Base-by-base conservation (phyloP, 2,113 vertebrate species). In the Dendropsophus ebraccatus region DNA sequence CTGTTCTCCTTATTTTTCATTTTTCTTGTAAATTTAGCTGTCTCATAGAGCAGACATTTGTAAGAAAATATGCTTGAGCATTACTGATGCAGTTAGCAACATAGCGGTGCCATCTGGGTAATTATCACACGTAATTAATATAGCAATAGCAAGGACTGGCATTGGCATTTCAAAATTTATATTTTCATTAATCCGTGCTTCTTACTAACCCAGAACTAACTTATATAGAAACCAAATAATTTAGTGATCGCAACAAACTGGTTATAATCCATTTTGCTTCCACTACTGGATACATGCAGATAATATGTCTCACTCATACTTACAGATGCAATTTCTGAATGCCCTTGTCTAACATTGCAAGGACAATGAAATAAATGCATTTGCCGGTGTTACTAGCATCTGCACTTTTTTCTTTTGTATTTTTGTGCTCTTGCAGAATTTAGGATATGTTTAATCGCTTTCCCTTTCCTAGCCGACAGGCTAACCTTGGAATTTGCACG, bases 401-500 rank as follows among this genome's bases (percentile, higher is more conserved):
- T 87, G 85, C 77, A 74, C 37, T 28, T 56, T 87, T 62, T 73
- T 78, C 41, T 17, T 25, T 79, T 76, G 23, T 76, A 50, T 60
- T 83, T 76, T 35, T 25, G 25, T 35, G 47, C 70, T 60, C 52
- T 81, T 70, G 77, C 69, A 81, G 62, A 81, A 81, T 81, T 81
- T 81, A 74, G 54, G 78, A 81, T 65, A 49, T 47, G 85, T 87
- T 87, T 73, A 79, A 73, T 81, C 70, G 77, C 84, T 81, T 74
- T 74, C n/a, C 85, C 41, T 87, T 45, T 35, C 56, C 56, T 41
- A 50, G 52, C 32, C 30, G 78, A 81, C 85, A 81, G 54, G 17
- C 78, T 87, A 87, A 87, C 85, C 78, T 87, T 87, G 85, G 78
- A 87, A 87, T 45, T 45, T 45, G 45, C 37, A 50, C 8, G 5